phyloP scores from a whole-genome alignment of 37 sponge, comb jelly and placozoan species.

The Agelas oroides region DNA sequence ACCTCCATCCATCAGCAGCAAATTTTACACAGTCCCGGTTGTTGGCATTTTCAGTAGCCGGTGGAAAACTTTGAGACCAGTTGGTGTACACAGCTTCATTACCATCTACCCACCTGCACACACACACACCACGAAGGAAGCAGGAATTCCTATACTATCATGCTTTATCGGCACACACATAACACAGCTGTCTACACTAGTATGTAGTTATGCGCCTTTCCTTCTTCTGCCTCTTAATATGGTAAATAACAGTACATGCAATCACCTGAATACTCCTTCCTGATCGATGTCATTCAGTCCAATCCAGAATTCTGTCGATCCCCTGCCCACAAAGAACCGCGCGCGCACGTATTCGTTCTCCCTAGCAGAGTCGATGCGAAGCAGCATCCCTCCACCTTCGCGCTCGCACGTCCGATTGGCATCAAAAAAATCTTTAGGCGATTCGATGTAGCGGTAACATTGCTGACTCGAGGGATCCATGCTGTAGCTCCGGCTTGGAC shows the following conservation, averaged over 20 bases:
- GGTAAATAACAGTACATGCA: too few species aligned
- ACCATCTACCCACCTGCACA: background rate
- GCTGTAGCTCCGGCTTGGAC: constrained; percentile 5
- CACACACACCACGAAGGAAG: background rate
- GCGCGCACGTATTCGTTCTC: constrained; percentile 52
- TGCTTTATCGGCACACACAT: too few species aligned
- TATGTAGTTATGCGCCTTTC: too few species aligned
- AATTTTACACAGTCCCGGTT: constrained; percentile 66
- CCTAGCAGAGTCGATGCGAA: constrained; percentile 19
- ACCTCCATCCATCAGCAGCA: constrained; percentile 49
- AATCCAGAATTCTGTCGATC: constrained; percentile 59
- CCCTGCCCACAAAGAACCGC: background rate
- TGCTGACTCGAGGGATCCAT: background rate
- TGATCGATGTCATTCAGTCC: constrained; percentile 63
- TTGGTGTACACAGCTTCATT: constrained; percentile 12
- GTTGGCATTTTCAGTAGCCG: background rate
- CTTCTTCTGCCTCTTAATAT: too few species aligned
- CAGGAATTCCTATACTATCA: too few species aligned
- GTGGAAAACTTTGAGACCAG: constrained; percentile 33
- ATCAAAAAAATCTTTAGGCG: constrained; percentile 10
- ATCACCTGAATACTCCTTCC: constrained; percentile 72
- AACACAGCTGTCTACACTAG: too few species aligned
- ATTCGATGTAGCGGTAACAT: constrained; percentile 56
- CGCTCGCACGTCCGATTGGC: constrained; percentile 53
- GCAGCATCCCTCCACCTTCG: constrained; percentile 26